A percentile compares a stretch with the other conserved stretches of the same genome.
Evolutionary conservation across 2,888 invertebrate species (phyloP).

Genomic region (Myathropa florea): DNA sequence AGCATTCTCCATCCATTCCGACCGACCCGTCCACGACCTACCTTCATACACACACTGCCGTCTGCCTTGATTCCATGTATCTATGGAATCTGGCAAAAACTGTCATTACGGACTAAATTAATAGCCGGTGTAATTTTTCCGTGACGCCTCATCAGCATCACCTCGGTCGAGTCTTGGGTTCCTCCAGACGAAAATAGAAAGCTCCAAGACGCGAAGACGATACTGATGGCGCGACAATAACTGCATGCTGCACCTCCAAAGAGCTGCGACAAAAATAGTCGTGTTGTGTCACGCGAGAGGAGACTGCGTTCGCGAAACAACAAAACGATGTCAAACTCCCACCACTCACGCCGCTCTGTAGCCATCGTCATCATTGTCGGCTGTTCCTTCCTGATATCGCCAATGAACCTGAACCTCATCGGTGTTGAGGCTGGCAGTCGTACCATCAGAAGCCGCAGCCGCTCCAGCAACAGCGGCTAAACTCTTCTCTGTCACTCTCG

Average conservation of each 20-base stretch:
- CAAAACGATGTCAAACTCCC: slow-evolving; percentile 61
- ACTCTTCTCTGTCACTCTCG: slow-evolving; percentile 68
- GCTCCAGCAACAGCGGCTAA: slow-evolving; percentile 27
- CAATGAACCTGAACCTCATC: slow-evolving; percentile 69
- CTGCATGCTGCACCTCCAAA: slow-evolving; percentile 48
- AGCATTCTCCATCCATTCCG: slow-evolving; percentile 13
- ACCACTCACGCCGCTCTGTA: slow-evolving; percentile 10
- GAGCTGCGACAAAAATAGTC: slow-evolving; percentile 40
- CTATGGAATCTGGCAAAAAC: slow-evolving; percentile 37
- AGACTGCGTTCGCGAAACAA: slow-evolving; percentile 6
- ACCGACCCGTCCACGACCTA: slow-evolving; percentile 35
- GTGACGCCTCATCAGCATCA: slow-evolving; percentile 69
- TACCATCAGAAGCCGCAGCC: background rate
- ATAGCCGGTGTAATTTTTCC: slow-evolving; percentile 69
- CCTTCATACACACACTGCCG: slow-evolving; percentile 42
- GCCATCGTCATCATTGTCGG: slow-evolving; percentile 47
- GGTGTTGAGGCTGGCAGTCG: slow-evolving; percentile 1
- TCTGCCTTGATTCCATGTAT: background rate
- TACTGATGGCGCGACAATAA: slow-evolving; percentile 42
- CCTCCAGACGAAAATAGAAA: slow-evolving; percentile 62
- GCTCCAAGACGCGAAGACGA: background rate
- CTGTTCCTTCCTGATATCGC: slow-evolving; percentile 54
- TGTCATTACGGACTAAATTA: slow-evolving; percentile 64
- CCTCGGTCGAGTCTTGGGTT: slow-evolving; percentile 46
- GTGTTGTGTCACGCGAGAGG: slow-evolving; percentile 39